Conservation (phyloP, 2,888 invertebrate genomes). For the Pterostichus niger region DNA sequence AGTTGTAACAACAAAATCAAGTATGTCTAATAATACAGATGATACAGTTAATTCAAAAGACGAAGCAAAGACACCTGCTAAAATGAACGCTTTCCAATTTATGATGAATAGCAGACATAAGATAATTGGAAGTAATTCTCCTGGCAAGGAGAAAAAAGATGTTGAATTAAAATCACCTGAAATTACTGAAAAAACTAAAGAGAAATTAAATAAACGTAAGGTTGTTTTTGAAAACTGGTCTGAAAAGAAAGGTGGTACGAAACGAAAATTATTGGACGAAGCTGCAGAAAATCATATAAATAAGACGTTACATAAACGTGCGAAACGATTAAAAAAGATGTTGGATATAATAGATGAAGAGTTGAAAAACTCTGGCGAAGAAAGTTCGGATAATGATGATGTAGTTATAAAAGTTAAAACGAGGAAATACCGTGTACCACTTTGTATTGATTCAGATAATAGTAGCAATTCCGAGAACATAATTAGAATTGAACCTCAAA, state of each 20-base stretch:
- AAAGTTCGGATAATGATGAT: slow-evolving; percentile 48
- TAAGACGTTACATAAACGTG: slow-evolving; percentile 81
- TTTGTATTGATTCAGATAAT: slow-evolving; percentile 55
- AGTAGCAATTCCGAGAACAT: slow-evolving; percentile 69
- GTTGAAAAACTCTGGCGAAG: slow-evolving; percentile 46
- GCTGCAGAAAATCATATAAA: slow-evolving; percentile 81
- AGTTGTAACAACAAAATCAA: background rate
- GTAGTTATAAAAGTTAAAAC: slow-evolving; percentile 19
- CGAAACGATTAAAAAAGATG: slow-evolving; percentile 80
- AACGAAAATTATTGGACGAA: slow-evolving; percentile 80
- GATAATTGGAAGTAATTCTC: slow-evolving; percentile 82
- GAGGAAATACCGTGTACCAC: background rate
- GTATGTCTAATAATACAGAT: slow-evolving; percentile 17
- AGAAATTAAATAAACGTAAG: slow-evolving; percentile 76
- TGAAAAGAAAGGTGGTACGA: slow-evolving; percentile 81
- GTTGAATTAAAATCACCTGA: slow-evolving; percentile 74
- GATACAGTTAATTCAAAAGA: background rate
- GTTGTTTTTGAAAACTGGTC: slow-evolving; percentile 82
- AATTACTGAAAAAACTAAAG: slow-evolving; percentile 69
- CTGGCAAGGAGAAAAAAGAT: slow-evolving; percentile 79
- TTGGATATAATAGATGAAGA: slow-evolving; percentile 74
- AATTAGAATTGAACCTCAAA: slow-evolving; percentile 66
- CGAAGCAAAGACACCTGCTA: slow-evolving; percentile 38
- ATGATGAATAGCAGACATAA: slow-evolving; percentile 85
- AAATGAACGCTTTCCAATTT: slow-evolving; percentile 81